phyloP scores from a whole-genome alignment of 2,888 invertebrate species.

The Eupithecia pulchellata region DNA sequence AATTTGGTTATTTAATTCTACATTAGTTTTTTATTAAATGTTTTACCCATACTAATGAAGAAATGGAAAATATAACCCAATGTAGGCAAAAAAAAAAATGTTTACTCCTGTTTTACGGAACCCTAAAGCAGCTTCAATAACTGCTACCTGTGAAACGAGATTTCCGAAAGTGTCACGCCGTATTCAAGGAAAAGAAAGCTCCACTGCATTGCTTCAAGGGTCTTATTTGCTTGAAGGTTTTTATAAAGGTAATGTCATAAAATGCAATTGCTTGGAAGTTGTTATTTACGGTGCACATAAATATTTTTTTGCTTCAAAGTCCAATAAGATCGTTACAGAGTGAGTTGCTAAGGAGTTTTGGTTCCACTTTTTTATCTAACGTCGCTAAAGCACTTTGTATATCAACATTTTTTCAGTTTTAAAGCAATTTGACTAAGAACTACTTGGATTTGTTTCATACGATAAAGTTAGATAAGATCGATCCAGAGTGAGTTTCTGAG shows the following conservation, averaged over 20 bases:
- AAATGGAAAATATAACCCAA: too few relatives aligned
- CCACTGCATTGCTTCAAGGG: neutral
- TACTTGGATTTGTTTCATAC: too few relatives aligned
- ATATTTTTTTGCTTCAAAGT: conserved; percentile 13
- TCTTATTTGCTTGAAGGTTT: neutral
- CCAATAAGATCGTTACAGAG: neutral
- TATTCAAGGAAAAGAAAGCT: neutral
- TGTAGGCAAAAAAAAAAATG: too few relatives aligned
- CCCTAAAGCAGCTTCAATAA: conserved; percentile 10
- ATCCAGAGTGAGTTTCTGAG: too few relatives aligned
- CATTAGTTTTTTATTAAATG: too few relatives aligned
- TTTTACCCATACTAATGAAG: too few relatives aligned
- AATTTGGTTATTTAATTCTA: too few relatives aligned
- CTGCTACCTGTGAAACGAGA: conserved; percentile 27
- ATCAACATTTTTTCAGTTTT: too few relatives aligned
- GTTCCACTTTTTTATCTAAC: neutral
- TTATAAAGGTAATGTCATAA: conserved; percentile 15
- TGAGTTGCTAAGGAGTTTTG: neutral
- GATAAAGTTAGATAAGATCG: too few relatives aligned
- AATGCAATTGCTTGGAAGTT: conserved; percentile 21
- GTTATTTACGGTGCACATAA: conserved; percentile 27
- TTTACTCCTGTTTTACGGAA: neutral
- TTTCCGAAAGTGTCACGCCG: conserved; percentile 19
- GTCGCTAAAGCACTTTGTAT: too few relatives aligned
- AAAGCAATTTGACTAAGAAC: too few relatives aligned